These are phyloP conservation scores for Andricus curvator DNA, from an alignment of 2,888 invertebrate genomes.

Conservation along the genomic window DNA sequence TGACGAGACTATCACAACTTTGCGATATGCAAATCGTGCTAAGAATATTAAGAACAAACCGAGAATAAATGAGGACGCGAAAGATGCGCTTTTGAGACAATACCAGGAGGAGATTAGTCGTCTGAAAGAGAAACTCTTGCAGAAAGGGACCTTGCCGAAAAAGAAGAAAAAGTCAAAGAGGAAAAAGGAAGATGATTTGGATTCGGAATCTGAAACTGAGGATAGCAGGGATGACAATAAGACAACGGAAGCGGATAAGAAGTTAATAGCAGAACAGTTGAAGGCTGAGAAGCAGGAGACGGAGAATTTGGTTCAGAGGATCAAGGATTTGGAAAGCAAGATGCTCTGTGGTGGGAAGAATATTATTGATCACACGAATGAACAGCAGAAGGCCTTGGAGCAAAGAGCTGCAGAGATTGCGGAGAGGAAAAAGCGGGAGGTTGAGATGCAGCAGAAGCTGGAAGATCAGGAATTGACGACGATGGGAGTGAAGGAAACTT, in stretches of 20 bases:
- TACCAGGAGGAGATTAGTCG: slow-evolving; percentile 97
- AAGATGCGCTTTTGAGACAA: slow-evolving; percentile 96
- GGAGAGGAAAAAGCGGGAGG: slow-evolving; percentile 88
- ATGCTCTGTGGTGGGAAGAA: slow-evolving; percentile 96
- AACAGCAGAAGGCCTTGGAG: slow-evolving; percentile 94
- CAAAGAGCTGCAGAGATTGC: slow-evolving; percentile 92
- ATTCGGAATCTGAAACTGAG: slow-evolving; percentile 73
- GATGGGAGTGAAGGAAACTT: slow-evolving; percentile 93
- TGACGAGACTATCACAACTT: slow-evolving; percentile 97
- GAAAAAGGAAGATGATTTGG: slow-evolving; percentile 78
- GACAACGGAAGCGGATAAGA: slow-evolving; percentile 79
- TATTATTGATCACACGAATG: slow-evolving; percentile 96
- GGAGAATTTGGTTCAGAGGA: slow-evolving; percentile 88
- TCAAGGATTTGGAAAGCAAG: slow-evolving; percentile 94
- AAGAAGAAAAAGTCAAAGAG: slow-evolving; percentile 79
- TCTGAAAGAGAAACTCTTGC: slow-evolving; percentile 79
- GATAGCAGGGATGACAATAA: slow-evolving; percentile 78
- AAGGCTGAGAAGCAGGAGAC: slow-evolving; percentile 86
- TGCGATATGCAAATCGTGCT: slow-evolving; percentile 97
- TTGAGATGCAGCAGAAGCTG: slow-evolving; percentile 96
- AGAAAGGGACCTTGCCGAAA: slow-evolving; percentile 75
- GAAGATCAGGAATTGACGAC: slow-evolving; percentile 97
- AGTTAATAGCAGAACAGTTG: slow-evolving; percentile 80
- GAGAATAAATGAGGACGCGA: slow-evolving; percentile 98
- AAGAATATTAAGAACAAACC: slow-evolving; percentile 99